A percentile compares a stretch with the other conserved stretches of the same genome.
Evolutionary conservation across 2,797 vertebrate genomes (phyloP).

Genomic region (Cirrhinus molitorella): DNA sequence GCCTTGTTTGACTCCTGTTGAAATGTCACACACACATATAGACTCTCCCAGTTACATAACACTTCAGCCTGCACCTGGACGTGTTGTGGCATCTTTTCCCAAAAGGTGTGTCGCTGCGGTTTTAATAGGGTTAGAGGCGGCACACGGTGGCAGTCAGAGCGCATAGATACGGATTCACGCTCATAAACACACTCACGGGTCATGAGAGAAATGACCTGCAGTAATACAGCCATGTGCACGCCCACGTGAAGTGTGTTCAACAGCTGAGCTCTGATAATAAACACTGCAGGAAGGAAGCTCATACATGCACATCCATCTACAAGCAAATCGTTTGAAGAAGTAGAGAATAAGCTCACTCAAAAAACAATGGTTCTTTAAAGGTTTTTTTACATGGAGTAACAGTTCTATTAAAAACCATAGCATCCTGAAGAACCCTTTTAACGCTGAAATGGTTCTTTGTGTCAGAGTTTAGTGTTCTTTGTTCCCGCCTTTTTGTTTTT

Average conservation of each 20-base stretch:
- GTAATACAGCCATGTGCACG: background rate
- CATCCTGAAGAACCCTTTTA: no score
- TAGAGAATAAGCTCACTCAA: background rate
- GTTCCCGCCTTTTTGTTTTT: no score
- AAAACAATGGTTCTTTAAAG: no score
- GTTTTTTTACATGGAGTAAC: no score
- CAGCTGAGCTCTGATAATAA: constrained; percentile 32
- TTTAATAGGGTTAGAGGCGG: background rate
- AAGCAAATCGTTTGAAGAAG: background rate
- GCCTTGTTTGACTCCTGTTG: background rate
- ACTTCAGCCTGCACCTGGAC: background rate
- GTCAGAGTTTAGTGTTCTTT: no score
- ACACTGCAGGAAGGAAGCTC: background rate
- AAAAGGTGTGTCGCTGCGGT: constrained; percentile 18
- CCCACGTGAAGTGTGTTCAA: background rate
- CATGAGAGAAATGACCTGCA: background rate
- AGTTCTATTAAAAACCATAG: no score
- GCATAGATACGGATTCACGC: background rate
- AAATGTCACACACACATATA: constrained; percentile 45
- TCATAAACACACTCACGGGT: background rate
- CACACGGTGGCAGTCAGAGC: background rate
- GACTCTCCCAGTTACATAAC: background rate
- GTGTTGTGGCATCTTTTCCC: constrained; percentile 35
- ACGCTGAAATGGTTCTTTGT: no score
- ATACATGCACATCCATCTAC: background rate